Evolutionary conservation across 37 sponge, comb jelly and placozoan genomes (phyloP).

Genomic region (Crambe crambe): DNA sequence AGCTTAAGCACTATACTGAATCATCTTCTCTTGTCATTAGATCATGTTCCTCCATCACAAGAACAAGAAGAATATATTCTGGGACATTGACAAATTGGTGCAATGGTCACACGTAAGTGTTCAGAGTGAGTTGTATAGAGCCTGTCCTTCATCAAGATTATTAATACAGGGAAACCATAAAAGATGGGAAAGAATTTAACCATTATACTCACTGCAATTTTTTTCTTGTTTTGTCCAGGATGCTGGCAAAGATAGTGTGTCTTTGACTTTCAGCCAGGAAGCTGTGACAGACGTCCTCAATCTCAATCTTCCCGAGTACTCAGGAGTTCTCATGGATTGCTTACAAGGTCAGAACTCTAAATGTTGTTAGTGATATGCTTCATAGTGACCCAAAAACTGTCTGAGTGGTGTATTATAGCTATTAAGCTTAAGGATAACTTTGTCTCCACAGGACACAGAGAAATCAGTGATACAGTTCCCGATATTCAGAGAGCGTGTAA

Average conservation of each 20-base stretch:
- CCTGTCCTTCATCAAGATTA: too few relatives aligned
- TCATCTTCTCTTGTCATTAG: constrained; percentile 8
- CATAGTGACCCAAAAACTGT: too few relatives aligned
- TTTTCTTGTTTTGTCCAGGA: constrained; percentile 29
- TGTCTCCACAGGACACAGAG: constrained; percentile 31
- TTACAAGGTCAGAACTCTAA: constrained; percentile 37
- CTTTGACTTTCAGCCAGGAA: constrained; percentile 49
- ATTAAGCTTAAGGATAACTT: not conserved
- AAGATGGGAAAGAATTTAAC: not conserved
- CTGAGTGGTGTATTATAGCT: not conserved
- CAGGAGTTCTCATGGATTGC: constrained; percentile 77
- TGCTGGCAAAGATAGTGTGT: constrained; percentile 21
- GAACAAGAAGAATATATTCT: constrained; percentile 58
- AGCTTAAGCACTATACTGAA: not conserved
- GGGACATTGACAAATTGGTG: constrained; percentile 50
- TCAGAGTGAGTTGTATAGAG: too few relatives aligned
- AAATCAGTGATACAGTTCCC: constrained; percentile 33
- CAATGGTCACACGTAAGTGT: constrained; percentile 54
- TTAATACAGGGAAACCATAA: not conserved
- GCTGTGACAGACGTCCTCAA: constrained; percentile 35
- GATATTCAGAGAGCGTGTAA: constrained; percentile 15
- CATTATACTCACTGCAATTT: not conserved
- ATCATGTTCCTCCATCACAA: constrained; percentile 57
- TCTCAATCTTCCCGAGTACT: constrained; percentile 73
- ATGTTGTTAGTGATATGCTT: not conserved